Evolutionary conservation across 2,888 invertebrate species (phyloP).

Genomic region (Aphrophora alni): DNA sequence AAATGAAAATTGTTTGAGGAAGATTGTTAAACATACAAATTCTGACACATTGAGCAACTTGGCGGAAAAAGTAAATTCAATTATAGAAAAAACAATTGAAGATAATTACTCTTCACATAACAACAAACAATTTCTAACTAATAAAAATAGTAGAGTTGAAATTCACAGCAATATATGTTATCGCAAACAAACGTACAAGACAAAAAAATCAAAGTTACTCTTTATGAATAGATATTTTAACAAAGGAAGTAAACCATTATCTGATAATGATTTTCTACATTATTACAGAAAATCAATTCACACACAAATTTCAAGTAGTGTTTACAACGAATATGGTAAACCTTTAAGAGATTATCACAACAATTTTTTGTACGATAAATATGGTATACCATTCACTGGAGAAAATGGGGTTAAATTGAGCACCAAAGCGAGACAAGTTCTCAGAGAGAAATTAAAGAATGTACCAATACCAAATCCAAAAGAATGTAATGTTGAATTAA

Average conservation of each 20-base stretch:
- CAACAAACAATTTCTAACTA: not conserved
- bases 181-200: not conserved
- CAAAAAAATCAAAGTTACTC: not conserved
- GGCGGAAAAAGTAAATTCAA: not conserved
- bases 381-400: constrained; percentile 29
- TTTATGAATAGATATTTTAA: not conserved
- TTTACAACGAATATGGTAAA: constrained; percentile 28
- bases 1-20: not conserved
- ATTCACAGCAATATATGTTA: not conserved
- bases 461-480: constrained; percentile 18
- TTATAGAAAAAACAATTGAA: not conserved
- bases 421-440: not conserved
- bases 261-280: not conserved
- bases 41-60: not conserved
- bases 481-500: not conserved
- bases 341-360: constrained; percentile 18
- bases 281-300: not conserved
- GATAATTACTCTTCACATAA: not conserved
- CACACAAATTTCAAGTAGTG: not conserved
- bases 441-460: constrained; percentile 24
- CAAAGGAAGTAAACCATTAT: not conserved
- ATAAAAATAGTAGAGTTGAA: not conserved
- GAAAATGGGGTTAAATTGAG: constrained; percentile 23
- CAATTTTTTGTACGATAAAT: constrained; percentile 19
- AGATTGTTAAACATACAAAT: not conserved